These are phyloP conservation scores for Calcarius ornatus DNA, from an alignment of 2,113 vertebrate species.

Conservation along the genomic window DNA sequence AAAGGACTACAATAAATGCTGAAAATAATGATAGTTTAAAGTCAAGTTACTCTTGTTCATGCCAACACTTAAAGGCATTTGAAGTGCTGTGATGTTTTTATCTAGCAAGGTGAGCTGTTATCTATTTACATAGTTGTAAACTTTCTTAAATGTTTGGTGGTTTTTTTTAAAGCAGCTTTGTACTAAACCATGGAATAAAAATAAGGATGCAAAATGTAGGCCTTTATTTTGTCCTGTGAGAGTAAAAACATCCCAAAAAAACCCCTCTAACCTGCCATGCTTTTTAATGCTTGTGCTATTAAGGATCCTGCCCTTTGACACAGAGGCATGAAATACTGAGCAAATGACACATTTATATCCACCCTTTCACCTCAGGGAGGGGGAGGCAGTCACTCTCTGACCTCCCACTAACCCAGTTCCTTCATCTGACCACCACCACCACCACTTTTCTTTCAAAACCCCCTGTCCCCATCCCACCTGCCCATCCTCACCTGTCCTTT, in stretches of 20 bases:
- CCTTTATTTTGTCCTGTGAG: neutral
- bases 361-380: neutral
- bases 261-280: neutral
- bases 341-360: neutral
- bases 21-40: neutral
- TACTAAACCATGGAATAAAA: neutral
- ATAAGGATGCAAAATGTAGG: neutral
- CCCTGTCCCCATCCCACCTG: neutral
- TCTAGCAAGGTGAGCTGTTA: neutral
- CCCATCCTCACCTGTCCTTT: neutral
- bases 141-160: neutral
- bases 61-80: neutral
- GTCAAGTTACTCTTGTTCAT: neutral
- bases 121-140: neutral
- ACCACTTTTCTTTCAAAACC: neutral
- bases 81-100: neutral
- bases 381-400: neutral
- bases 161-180: neutral
- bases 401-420: neutral
- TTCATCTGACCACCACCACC: neutral
- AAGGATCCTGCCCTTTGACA: constrained; percentile 4
- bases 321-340: neutral
- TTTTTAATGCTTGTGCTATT: neutral
- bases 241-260: neutral
- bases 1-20: neutral